These are phyloP conservation scores for Orthosia incerta DNA, from an alignment of 2,888 invertebrate genomes.

Conservation along the genomic window DNA sequence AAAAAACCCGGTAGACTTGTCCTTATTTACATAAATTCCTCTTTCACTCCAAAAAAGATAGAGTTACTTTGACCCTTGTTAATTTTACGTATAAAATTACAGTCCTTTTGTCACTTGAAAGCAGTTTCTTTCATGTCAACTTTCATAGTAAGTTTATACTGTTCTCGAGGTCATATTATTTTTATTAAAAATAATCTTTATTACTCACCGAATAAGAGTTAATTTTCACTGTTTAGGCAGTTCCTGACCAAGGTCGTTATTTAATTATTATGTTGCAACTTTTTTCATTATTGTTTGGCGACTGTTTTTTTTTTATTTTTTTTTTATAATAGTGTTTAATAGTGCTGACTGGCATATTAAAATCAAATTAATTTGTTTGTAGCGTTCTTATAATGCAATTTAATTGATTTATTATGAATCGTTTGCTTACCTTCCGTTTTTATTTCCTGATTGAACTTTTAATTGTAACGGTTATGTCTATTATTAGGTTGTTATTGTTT, in stretches of 20 bases:
- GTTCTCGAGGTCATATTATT: constrained; percentile 57
- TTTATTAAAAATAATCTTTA: constrained; percentile 40
- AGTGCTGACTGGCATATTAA: constrained; percentile 33
- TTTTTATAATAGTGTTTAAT: constrained; percentile 26
- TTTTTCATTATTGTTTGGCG: constrained; percentile 36
- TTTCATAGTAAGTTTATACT: constrained; percentile 69
- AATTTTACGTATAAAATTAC: constrained; percentile 62
- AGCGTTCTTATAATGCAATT: constrained; percentile 26
- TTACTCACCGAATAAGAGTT: constrained; percentile 27
- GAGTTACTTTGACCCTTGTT: constrained; percentile 55
- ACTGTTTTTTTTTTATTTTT: constrained; percentile 8
- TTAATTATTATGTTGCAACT: constrained; percentile 53
- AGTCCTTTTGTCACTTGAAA: constrained; percentile 66
- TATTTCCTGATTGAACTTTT: constrained; percentile 42
- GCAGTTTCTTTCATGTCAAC: constrained; percentile 70
- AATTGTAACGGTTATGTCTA: not conserved
- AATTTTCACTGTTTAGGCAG: constrained; percentile 15
- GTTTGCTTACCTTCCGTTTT: constrained; percentile 27
- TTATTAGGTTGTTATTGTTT: not conserved
- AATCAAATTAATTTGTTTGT: constrained; percentile 42
- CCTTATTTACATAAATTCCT: constrained; percentile 22
- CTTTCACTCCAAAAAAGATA: constrained; percentile 34
- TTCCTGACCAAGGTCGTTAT: constrained; percentile 49
- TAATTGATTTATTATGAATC: constrained; percentile 48
- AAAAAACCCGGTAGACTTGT: constrained; percentile 30